phyloP scores from a whole-genome alignment of 2,888 invertebrate genomes.

The Tuberolachnus salignus region DNA sequence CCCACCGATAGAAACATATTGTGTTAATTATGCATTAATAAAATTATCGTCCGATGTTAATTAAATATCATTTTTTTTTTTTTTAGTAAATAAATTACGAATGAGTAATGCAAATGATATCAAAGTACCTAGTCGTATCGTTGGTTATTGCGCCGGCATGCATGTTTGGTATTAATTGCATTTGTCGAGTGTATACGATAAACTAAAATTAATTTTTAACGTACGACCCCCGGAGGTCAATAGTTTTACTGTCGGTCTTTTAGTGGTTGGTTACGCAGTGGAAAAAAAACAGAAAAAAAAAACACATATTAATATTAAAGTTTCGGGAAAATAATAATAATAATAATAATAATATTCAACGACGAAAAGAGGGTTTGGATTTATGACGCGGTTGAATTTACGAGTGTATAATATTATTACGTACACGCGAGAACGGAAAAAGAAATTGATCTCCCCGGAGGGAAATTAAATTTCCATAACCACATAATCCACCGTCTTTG shows the following conservation, averaged over 20 bases:
- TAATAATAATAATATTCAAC: slow-evolving; percentile 15
- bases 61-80: neutral
- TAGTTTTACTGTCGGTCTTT: neutral
- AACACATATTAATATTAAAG: slow-evolving; percentile 15
- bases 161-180: too few species aligned
- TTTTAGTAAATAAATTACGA: too few species aligned
- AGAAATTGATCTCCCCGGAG: slow-evolving; percentile 31
- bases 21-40: too few species aligned
- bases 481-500: neutral
- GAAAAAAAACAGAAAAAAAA: neutral
- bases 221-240: too few species aligned
- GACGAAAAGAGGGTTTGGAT: slow-evolving; percentile 12
- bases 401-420: neutral
- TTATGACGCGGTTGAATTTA: slow-evolving; percentile 6
- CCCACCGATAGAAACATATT: too few species aligned
- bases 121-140: neutral
- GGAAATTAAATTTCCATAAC: slow-evolving; percentile 49
- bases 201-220: neutral
- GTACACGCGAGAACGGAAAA: slow-evolving; percentile 9
- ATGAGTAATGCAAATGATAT: neutral
- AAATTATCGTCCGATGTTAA: neutral
- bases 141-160: neutral
- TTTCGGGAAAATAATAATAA: neutral
- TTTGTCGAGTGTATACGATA: neutral
- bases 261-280: neutral